Base-by-base conservation (phyloP, 1,140 invertebrate species). In the Drosophila chauvacae region DNA sequence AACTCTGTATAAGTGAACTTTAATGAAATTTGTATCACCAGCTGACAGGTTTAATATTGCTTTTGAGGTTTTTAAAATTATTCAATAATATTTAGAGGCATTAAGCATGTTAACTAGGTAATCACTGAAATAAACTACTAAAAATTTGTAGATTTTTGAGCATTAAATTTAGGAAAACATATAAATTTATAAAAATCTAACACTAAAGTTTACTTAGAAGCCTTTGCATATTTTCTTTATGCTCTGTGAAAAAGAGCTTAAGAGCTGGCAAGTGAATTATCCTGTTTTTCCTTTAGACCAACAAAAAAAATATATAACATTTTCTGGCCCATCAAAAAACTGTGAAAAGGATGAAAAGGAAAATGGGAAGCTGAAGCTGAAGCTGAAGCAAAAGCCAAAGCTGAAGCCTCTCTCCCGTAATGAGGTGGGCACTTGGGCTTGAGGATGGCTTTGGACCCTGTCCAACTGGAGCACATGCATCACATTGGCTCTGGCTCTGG, bases 401-500 rank as follows among this genome's bases (percentile, higher is more conserved):
- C 20, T 3, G 2, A 16, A 14, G 13, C n/a, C 41, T 30, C 26
- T 51, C n/a, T 26, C 11, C 37, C 18, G 10, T 71, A 57, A 71
- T 71, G 50, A 57, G 68, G 50, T 47, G 37, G 13, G 18, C 68
- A 60, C 66, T 72, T 37, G 44, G 53, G n/a, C 66, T 42, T 37
- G n/a, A 73, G 68, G 37, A 73, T 30, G 23, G 14, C 68, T 73
- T 83, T 80, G 81, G 81, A 79, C 47, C 45, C 41, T 44, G 44
- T 84, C 80, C 70, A 83, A 83, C 37, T 83, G 71, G 81, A 75
- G 64, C 80, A 65, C n/a, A 75, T 72, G 35, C 37, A 60, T 72
- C 70, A 44, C 42, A 35, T 28, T 23, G 35, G 51, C 35, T 55
- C 30, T 20, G 13, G 20, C 18, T n/a, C 23, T 23, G 23, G 23